phyloP scores from a whole-genome alignment of 2,113 vertebrate genomes.

The Rousettus leschenaultii region DNA sequence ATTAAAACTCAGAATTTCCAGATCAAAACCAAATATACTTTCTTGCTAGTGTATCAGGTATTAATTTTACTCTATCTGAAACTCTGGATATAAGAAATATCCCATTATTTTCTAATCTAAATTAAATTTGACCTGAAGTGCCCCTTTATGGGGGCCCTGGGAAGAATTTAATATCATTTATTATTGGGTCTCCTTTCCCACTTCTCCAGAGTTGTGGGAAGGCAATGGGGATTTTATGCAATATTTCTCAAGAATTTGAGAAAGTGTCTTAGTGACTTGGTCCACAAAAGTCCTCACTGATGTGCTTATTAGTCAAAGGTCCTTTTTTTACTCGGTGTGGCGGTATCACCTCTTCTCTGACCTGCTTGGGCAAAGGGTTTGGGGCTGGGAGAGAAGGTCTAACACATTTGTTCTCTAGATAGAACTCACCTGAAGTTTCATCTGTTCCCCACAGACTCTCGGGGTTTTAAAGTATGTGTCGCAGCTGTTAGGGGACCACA shows the following conservation, averaged over 20 bases:
- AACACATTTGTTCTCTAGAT: not conserved
- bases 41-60: not conserved
- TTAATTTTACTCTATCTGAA: constrained; percentile 23
- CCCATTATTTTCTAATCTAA: not conserved
- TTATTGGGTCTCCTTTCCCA: not conserved
- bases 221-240: not conserved
- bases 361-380: not conserved
- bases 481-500: not conserved
- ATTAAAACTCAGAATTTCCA: constrained; percentile 31
- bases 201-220: not conserved
- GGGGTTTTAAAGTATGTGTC: not conserved
- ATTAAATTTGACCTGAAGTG: not conserved
- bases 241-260: not conserved
- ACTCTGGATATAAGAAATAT: not conserved
- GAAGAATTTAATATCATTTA: not conserved
- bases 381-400: not conserved
- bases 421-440: not conserved
- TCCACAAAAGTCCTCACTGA: not conserved
- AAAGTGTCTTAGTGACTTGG: not conserved
- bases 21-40: not conserved
- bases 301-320: not conserved
- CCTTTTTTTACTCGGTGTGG: not conserved
- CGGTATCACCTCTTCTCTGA: not conserved
- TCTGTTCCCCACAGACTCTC: not conserved
- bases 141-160: not conserved